Base-by-base conservation (phyloP, 2,113 vertebrate species). In the Ochotona princeps region DNA sequence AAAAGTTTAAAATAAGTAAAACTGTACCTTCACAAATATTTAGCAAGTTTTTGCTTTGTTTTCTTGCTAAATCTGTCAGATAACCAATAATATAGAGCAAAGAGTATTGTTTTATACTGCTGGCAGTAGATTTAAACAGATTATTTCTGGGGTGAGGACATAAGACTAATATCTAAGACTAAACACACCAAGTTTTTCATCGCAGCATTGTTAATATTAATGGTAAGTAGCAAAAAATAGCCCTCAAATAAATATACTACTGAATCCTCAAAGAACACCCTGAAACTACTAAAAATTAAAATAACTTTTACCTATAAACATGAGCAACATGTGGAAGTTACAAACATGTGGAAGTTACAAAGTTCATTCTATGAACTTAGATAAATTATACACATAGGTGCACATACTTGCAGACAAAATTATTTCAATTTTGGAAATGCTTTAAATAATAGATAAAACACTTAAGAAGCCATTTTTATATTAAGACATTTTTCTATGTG, bases 81-180 rank as follows among this genome's bases (percentile, higher is more conserved):
- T 51, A 90, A 89, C n/a, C 67, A 90, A 47, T 61, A n/a, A 67
- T 61, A 6, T 84, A 88, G 54, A 82, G 14, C 72, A 89, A 91
- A 2, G 17, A 2, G 8, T n/a, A 69, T 74, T 66, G 13, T 87
- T 35, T 66, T 82, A 54, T 21, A 83, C 4, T n/a, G 15, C 15
- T n/a, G 17, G 44, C 38, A 63, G 18, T 18, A 87, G n/a, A 70
- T 87, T 12, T 63, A 82, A 32, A 21, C 63, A 38, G 51, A 38
- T 17, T 3, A 76, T 65, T 91, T 60, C 35, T 63, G 61, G 15
- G 81, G n/a, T 38, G 2, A 78, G 6, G 32, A 84, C 63, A 89
- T 60, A 91, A 79, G n/a, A 73, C 7, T 44, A 72, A 20, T 60
- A 47, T 8, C 17, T 3, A 32, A 47, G 81, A 72, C 51, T 28